phyloP scores from a whole-genome alignment of 92 coral and sea anemone genomes.

The Epizoanthus ramosus region DNA sequence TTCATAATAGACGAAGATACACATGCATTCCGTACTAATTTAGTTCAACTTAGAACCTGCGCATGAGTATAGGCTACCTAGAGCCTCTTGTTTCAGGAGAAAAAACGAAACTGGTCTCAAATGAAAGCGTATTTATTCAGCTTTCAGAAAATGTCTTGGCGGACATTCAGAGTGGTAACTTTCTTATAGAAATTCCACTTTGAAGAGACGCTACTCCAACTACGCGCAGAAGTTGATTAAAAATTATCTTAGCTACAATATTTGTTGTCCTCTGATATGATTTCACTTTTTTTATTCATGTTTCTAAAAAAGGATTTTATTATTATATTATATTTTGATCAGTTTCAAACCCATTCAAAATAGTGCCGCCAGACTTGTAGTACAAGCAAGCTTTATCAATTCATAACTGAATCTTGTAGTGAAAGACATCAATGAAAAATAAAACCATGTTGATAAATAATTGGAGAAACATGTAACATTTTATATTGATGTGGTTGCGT shows the following conservation, averaged over 20 bases:
- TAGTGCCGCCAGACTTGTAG: slow-evolving; percentile 5
- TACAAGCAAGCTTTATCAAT: not conserved
- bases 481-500: not conserved
- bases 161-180: slow-evolving; percentile 32
- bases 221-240: slow-evolving; percentile 7
- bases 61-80: too few relatives aligned
- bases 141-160: slow-evolving; percentile 40
- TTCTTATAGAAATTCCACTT: slow-evolving; percentile 39
- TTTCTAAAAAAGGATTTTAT: not conserved
- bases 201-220: slow-evolving; percentile 1
- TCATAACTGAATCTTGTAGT: slow-evolving; percentile 6
- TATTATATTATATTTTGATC: slow-evolving; percentile 2
- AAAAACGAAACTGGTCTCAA: not conserved
- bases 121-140: slow-evolving; percentile 12
- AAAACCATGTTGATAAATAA: not conserved
- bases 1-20: too few relatives aligned
- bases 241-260: too few relatives aligned
- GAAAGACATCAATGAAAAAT: slow-evolving; percentile 7
- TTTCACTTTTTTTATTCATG: not conserved
- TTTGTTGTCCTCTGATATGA: too few relatives aligned
- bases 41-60: too few relatives aligned
- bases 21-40: too few relatives aligned
- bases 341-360: not conserved
- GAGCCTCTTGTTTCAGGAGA: not conserved
- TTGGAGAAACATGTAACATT: slow-evolving; percentile 8